Base-by-base conservation (phyloP, 2,888 invertebrate species). In the Heteropelma amictum region DNA sequence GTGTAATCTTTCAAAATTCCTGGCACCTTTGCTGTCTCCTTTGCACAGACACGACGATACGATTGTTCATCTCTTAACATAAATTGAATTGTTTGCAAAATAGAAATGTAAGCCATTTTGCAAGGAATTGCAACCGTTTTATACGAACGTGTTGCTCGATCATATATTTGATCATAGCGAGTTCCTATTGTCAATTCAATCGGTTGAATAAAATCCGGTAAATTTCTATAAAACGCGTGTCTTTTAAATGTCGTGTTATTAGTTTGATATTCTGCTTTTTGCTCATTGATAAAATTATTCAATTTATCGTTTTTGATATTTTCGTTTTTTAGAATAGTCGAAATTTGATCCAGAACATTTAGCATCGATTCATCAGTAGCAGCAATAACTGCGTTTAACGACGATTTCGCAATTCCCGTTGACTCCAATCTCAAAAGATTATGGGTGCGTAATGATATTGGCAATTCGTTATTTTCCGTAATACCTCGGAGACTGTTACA, bases 331-430 rank as follows among this genome's bases (percentile, higher is more conserved):
- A 14, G 6, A 38, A 38, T 38, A 38, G 1, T 38, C 12, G 38
- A 38, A 38, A 38, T 6, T 4, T 38, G 5, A 14, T 38, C 38
- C 5, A 38, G 4, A 14, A 38, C 38, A 3, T 1, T 6, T 5
- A 14, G 14, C 4, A 38, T 14, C 14, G 14, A 14, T 38, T 38
- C 38, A 6, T 38, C 38, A 38, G 38, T 38, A 38, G 38, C 38
- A 38, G 2, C 1, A 8, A 38, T 38, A 38, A 38, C 8, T 6
- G 38, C 38, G 14, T 38, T 6, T 38, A 38, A 7, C 12, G 10
- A 12, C 2, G 38, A 38, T 40, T 51, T 74, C 53, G 28, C 75
- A 40, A 28, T 75, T 38, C 38, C 38, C 12, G 14, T 14, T 3
- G 38, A 38, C 38, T 38, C 38, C 6, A 38, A 38, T 38, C 14